Evolutionary conservation across 2,797 vertebrate genomes (phyloP).

Genomic region (Darevskia mixta): DNA sequence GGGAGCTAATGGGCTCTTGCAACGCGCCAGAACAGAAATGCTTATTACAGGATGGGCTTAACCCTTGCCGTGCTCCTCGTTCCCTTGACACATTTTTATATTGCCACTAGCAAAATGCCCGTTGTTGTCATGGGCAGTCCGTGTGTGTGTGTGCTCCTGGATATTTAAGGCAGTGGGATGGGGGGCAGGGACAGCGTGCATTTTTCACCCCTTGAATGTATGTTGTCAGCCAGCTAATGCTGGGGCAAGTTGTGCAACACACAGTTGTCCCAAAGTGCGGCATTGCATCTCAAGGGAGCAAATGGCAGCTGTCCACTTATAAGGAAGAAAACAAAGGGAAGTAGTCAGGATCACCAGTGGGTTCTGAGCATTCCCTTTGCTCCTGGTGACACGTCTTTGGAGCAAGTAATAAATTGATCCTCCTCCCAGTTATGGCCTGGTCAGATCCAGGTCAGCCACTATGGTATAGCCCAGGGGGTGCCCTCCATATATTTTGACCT

Average conservation of each 20-base stretch:
- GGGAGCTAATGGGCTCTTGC: constrained; percentile 95
- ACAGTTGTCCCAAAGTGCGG: neutral
- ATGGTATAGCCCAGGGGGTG: too few species aligned
- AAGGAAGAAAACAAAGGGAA: neutral
- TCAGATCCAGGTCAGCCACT: neutral
- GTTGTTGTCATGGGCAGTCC: neutral
- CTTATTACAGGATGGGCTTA: constrained; percentile 84
- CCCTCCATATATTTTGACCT: too few species aligned
- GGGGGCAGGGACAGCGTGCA: neutral
- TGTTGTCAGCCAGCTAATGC: neutral
- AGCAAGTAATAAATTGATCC: neutral
- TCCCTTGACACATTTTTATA: neutral
- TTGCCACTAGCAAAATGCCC: neutral
- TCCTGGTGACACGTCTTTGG: neutral
- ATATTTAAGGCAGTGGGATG: neutral
- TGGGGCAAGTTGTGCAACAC: neutral
- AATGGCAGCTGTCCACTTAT: neutral
- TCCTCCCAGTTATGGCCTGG: too few species aligned
- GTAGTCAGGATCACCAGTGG: neutral
- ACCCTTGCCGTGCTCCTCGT: constrained; percentile 75
- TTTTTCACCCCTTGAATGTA: neutral
- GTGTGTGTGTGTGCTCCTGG: neutral
- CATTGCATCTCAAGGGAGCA: too few species aligned
- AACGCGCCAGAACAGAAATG: constrained; percentile 88
- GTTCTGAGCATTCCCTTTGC: neutral